Base-by-base conservation (phyloP, 2,113 vertebrate genomes). In the Glareola pratincola region DNA sequence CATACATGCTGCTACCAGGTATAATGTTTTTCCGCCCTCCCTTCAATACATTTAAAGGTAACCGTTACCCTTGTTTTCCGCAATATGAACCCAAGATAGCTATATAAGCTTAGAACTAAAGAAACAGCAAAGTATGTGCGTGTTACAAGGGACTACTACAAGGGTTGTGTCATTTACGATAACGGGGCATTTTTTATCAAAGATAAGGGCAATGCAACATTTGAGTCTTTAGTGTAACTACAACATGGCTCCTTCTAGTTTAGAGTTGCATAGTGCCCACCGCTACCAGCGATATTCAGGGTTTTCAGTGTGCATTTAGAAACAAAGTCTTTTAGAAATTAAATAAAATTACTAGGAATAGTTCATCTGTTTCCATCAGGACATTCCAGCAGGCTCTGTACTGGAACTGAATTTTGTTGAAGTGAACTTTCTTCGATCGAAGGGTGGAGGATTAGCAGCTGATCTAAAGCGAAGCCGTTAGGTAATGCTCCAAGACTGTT, bases 391-490 rank as follows among this genome's bases (percentile, higher is more conserved):
- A 82, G 8, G 9, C 4, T 75, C 14, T 59, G 15, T 69, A 78
- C 12, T 43, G 12, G 9, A 50, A 27, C 0, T 26, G 8, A 91
- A 69, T 15, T 41, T 39, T 19, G 8, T 6, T 67, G 14, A 87
- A 7, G 1, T 30, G 43, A 82, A 76, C 41, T 9, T 11, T 37
- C 47, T 83, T 57, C 0, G 0, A 9, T 2, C 1, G 2, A 27
- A 89, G 4, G 8, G 5, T 32, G 24, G 22, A 80, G 36, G 27
- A 87, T 63, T 54, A 92, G 18, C 20, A 81, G 7, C 19, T 71
- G 22, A 87, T 50, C 8, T 80, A 66, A 86, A 91, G 34, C 2
- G 18, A 88, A 56, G 6, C 13, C 0, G 0, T 43, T 30, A 43
- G 27, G 53, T 67, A 90, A 82, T 34, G 22, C 43, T 81, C 17